A percentile compares a stretch with the other conserved stretches of the same genome.
Evolutionary conservation across 2,113 vertebrate genomes (phyloP).

Genomic region (Platichthys stellatus): DNA sequence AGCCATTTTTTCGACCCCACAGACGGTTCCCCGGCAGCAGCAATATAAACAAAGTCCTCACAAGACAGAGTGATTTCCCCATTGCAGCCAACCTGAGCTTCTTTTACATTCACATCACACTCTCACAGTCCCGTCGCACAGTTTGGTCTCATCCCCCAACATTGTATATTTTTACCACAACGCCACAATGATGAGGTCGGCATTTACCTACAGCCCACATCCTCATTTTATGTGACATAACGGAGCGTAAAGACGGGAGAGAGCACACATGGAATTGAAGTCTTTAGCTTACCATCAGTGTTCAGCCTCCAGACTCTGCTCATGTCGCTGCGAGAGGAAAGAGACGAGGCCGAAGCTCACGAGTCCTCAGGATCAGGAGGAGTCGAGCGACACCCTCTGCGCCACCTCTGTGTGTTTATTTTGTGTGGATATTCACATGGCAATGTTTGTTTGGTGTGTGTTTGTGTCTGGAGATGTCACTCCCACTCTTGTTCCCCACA

Average conservation of each 20-base stretch:
- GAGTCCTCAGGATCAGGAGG: constrained; percentile 16
- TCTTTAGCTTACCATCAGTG: constrained; percentile 57
- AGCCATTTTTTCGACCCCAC: no score
- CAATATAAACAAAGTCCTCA: constrained; percentile 10
- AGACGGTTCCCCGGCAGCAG: constrained; percentile 27
- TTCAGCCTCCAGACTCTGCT: constrained; percentile 16
- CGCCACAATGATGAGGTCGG: background rate
- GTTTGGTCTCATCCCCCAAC: background rate
- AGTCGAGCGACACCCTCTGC: constrained; percentile 26
- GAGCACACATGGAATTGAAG: background rate
- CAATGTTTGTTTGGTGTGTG: constrained; percentile 53
- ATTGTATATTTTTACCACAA: background rate
- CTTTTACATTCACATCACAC: constrained; percentile 55
- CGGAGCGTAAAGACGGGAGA: constrained; percentile 11
- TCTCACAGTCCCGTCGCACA: background rate
- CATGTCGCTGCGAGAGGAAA: constrained; percentile 11
- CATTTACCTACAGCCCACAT: background rate
- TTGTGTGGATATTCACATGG: constrained; percentile 45
- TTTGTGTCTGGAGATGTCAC: constrained; percentile 38
- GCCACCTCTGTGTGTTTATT: constrained; percentile 3
- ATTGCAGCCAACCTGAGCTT: constrained; percentile 13
- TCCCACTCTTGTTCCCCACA: constrained; percentile 14
- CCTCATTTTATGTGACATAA: rapidly evolving
- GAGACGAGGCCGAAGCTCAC: constrained; percentile 1
- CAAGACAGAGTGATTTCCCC: constrained; percentile 16